phyloP scores from a whole-genome alignment of 2,888 invertebrate genomes.

The Bhutanitis thaidina region DNA sequence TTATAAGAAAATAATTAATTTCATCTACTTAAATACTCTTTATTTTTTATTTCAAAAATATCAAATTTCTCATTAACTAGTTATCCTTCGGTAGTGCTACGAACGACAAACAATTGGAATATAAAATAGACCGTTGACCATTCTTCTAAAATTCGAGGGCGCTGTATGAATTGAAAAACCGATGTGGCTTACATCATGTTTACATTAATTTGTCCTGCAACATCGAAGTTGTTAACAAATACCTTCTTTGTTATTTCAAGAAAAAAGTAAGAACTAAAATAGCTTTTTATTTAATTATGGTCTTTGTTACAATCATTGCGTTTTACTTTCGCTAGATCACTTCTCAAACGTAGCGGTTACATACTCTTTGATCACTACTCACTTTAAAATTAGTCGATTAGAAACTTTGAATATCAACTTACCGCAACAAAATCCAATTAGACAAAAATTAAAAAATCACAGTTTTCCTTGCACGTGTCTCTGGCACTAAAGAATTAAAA shows the following conservation, averaged over 20 bases:
- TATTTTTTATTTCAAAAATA: too few species aligned
- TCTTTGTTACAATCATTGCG: too few species aligned
- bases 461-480: constrained; percentile 44
- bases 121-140: constrained; percentile 15
- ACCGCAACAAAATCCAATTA: constrained; percentile 44
- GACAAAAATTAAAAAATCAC: constrained; percentile 41
- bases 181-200: constrained; percentile 3
- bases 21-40: too few species aligned
- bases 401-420: constrained; percentile 30
- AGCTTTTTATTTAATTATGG: too few species aligned
- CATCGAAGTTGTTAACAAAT: not conserved
- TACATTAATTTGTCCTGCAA: not conserved
- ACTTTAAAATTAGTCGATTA: too few species aligned
- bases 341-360: too few species aligned
- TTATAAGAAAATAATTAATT: not conserved
- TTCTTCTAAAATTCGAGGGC: constrained; percentile 10
- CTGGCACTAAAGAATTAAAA: constrained; percentile 51
- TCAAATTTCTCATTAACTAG: not conserved
- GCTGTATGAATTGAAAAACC: constrained; percentile 1
- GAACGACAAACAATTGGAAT: constrained; percentile 14
- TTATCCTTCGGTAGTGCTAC: not conserved
- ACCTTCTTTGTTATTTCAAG: not conserved
- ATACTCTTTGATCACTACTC: too few species aligned
- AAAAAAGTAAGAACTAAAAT: too few species aligned
- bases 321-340: too few species aligned